phyloP scores from a whole-genome alignment of 2,797 vertebrate species.

The Pangasius mekongensis region DNA sequence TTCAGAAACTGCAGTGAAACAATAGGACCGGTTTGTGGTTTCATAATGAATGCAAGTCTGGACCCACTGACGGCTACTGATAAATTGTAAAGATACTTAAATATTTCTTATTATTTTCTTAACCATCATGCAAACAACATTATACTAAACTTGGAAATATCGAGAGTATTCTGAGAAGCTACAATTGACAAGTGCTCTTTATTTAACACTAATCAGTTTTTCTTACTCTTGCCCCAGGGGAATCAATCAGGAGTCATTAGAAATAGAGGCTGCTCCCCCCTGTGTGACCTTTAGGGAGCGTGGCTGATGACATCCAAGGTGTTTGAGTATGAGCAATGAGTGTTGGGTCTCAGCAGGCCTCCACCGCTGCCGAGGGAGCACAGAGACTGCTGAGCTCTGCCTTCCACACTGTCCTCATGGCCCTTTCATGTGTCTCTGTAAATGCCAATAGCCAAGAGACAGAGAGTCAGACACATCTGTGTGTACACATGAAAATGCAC shows the following conservation, averaged over 20 bases:
- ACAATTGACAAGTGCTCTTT: background rate
- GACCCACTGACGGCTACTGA: background rate
- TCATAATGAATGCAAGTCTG: background rate
- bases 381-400: conserved; percentile 47
- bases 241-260: conserved; percentile 52
- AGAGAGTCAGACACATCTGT: conserved; percentile 30
- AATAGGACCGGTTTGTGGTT: background rate
- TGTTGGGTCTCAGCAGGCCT: conserved; percentile 48
- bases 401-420: conserved; percentile 41
- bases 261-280: conserved; percentile 42
- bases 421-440: conserved; percentile 53
- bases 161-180: background rate
- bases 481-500: conserved; percentile 8
- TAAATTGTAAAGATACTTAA: background rate
- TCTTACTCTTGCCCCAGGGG: conserved; percentile 40
- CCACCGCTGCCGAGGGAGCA: conserved; percentile 48
- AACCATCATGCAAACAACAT: background rate
- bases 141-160: background rate
- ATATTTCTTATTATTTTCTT: background rate
- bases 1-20: background rate
- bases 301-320: conserved; percentile 57
- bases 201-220: conserved; percentile 37
- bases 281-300: conserved; percentile 54
- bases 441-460: conserved; percentile 54
- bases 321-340: conserved; percentile 45